A percentile compares a stretch with the other conserved stretches of the same genome.
phyloP scores from a whole-genome alignment of 23 tunicate species.

The Corella eumyota region DNA sequence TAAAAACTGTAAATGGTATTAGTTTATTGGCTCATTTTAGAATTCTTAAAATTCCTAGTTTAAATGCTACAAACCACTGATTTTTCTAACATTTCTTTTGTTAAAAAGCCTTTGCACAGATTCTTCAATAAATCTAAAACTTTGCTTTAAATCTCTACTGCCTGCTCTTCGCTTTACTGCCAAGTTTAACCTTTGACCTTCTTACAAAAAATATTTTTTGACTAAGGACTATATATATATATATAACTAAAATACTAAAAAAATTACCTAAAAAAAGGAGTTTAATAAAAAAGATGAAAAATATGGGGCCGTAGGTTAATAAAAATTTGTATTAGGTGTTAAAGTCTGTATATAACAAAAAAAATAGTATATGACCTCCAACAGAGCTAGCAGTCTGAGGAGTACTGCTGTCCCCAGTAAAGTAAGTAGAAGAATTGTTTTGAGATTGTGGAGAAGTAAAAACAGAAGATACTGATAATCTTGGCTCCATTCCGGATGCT shows the following conservation, averaged over 20 bases:
- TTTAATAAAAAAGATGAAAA: no score
- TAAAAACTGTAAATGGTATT: no score
- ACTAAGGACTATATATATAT: no score
- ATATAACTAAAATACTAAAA: no score
- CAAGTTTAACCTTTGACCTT: no score
- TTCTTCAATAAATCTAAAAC: slow-evolving; percentile 37
- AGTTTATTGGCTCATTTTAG: no score
- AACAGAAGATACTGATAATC: slow-evolving; percentile 20
- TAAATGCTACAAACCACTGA: no score
- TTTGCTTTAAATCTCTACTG: slow-evolving; percentile 28
- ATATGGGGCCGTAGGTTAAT: no score
- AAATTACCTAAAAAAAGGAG: no score
- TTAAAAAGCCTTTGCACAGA: slow-evolving; percentile 27
- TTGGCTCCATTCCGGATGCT: slow-evolving; percentile 9
- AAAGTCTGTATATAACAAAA: neutral
- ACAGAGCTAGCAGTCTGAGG: slow-evolving; percentile 37
- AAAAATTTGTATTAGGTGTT: neutral
- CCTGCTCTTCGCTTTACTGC: slow-evolving; percentile 18
- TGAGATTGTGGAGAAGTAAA: slow-evolving; percentile 45
- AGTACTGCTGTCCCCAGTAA: slow-evolving; percentile 40
- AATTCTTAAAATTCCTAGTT: no score
- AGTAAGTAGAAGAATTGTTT: slow-evolving; percentile 25
- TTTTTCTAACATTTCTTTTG: no score
- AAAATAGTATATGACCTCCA: slow-evolving; percentile 32
- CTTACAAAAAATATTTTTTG: no score